phyloP scores from a whole-genome alignment of 2,797 vertebrate genomes.

The Sebastes nivosus region DNA sequence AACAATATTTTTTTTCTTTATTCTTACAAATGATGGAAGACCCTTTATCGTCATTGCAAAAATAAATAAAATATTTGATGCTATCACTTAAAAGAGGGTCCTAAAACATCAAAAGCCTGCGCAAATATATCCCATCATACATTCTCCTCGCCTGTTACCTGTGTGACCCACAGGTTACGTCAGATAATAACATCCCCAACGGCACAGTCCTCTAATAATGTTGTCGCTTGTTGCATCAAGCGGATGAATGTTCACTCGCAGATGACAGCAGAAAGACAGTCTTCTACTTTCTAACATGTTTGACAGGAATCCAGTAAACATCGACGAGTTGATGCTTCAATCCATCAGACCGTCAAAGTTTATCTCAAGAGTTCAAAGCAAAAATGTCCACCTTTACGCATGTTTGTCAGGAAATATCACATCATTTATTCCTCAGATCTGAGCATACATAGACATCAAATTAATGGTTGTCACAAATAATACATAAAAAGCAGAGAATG shows the following conservation, averaged over 20 bases:
- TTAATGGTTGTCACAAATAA: constrained; percentile 50
- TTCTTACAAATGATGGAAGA: not conserved
- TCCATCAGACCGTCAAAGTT: constrained; percentile 30
- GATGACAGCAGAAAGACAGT: constrained; percentile 3
- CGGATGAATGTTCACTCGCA: constrained; percentile 8
- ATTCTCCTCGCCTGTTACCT: not conserved
- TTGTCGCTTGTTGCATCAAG: constrained; percentile 13
- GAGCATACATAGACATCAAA: constrained; percentile 46
- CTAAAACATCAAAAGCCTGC: not conserved
- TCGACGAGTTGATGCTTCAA: constrained; percentile 23
- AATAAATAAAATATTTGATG: not conserved
- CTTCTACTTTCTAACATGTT: constrained; percentile 10
- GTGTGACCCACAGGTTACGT: constrained; percentile 18
- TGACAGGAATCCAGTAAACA: constrained; percentile 37
- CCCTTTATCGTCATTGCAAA: not conserved
- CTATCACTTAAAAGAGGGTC: not conserved
- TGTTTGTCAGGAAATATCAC: constrained; percentile 11
- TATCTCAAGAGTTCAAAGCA: constrained; percentile 8
- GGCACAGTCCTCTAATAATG: constrained; percentile 10
- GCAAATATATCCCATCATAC: constrained; percentile 2
- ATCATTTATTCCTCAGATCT: constrained; percentile 11
- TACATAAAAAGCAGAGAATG: constrained; percentile 33
- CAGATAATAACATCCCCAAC: not conserved
- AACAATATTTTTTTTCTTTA: not conserved
- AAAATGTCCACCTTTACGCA: not conserved